Percentiles rank a stretch among this genome's conserved stretches.
These are phyloP conservation scores for Platycnemis pennipes DNA, from an alignment of 2,888 invertebrate species.

Conservation along the genomic window DNA sequence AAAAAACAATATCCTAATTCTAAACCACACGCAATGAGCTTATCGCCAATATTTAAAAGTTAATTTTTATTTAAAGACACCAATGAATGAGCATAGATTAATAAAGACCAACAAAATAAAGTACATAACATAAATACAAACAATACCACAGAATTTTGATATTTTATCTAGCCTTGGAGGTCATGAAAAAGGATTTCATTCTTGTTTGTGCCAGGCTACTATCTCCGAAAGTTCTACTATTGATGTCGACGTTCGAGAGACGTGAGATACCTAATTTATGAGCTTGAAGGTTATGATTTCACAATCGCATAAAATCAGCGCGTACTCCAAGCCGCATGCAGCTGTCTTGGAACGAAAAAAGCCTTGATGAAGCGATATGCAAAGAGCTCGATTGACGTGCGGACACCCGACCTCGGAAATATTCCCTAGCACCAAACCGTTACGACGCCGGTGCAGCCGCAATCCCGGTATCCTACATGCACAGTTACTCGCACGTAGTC, in stretches of 20 bases:
- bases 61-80: too few species aligned
- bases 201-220: neutral
- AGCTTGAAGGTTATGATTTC: neutral
- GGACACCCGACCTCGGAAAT: neutral
- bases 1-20: too few species aligned
- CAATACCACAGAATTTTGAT: too few species aligned
- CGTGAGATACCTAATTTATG: neutral
- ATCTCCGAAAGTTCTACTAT: neutral
- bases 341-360: neutral
- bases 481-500: neutral
- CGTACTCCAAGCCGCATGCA: neutral
- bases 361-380: neutral
- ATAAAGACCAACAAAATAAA: too few species aligned
- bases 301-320: neutral
- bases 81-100: too few species aligned
- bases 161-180: too few species aligned
- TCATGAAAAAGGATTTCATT: too few species aligned
- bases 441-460: neutral
- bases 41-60: too few species aligned
- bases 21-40: too few species aligned
- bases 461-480: neutral
- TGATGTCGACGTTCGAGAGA: neutral
- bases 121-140: too few species aligned
- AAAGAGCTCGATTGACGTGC: neutral
- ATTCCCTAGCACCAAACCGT: neutral